Evolutionary conservation across 2,797 vertebrate species (phyloP).

Genomic region (Brachymystax lenok): DNA sequence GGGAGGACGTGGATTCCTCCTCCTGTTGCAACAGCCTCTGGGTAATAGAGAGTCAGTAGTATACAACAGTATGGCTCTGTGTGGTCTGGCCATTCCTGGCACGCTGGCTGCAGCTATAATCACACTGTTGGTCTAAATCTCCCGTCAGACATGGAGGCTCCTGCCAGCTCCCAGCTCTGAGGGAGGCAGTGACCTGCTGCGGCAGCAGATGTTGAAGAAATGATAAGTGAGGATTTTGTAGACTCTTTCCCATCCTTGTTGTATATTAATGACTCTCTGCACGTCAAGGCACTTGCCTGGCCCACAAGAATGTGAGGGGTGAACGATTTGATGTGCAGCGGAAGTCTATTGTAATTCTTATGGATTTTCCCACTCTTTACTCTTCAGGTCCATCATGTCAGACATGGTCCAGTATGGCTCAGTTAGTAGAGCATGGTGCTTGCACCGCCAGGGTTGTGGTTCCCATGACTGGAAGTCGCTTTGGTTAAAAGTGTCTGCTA

Average conservation of each 20-base stretch:
- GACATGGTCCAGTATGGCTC: background rate
- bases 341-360: too few relatives aligned
- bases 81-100: too few relatives aligned
- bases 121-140: constrained; percentile 55
- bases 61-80: constrained; percentile 25
- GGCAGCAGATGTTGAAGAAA: constrained; percentile 62
- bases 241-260: constrained; percentile 45
- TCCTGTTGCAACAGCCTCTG: constrained; percentile 29
- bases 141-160: constrained; percentile 41
- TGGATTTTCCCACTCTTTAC: too few relatives aligned
- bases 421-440: too few relatives aligned
- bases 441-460: too few relatives aligned
- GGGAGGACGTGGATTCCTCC: background rate
- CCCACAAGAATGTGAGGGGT: too few relatives aligned
- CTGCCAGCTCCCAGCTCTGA: constrained; percentile 42
- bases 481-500: too few relatives aligned
- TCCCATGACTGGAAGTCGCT: too few relatives aligned
- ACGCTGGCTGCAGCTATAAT: background rate
- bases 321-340: too few relatives aligned
- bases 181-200: constrained; percentile 56
- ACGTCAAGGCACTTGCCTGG: constrained; percentile 29
- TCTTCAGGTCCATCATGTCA: too few relatives aligned
- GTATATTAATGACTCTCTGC: constrained; percentile 35
- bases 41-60: constrained; percentile 48
- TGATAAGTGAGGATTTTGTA: constrained; percentile 40